Conservation (phyloP, 2,797 vertebrate genomes). For the Bucorvus abyssinicus region DNA sequence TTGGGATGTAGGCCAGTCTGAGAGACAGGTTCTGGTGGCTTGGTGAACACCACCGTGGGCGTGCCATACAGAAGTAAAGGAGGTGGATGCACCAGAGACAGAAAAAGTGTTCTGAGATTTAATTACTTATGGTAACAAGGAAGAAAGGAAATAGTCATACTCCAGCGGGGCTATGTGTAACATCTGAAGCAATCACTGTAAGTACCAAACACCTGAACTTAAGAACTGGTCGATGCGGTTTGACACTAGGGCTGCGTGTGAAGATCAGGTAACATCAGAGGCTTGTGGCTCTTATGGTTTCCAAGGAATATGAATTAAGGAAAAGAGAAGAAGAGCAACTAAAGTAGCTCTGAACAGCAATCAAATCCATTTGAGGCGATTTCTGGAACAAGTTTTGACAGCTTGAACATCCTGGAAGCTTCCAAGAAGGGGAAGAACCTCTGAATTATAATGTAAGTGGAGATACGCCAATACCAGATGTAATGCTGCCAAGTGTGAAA, state of each 20-base stretch:
- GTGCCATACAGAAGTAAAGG: not conserved
- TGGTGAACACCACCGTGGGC: not conserved
- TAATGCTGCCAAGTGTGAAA: not conserved
- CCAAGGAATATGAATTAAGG: conserved; percentile 60
- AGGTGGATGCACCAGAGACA: not conserved
- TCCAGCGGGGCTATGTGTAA: conserved; percentile 31
- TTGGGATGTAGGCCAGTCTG: conserved; percentile 16
- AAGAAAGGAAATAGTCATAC: conserved; percentile 47
- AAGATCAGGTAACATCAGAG: conserved; percentile 46
- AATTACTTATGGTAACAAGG: conserved; percentile 9
- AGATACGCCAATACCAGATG: not conserved
- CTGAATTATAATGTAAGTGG: conserved; percentile 52
- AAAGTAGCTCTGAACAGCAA: conserved; percentile 32
- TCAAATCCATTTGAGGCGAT: conserved; percentile 30
- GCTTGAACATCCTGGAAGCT: conserved; percentile 6
- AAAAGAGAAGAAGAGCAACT: conserved; percentile 37
- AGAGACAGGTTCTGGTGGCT: conserved; percentile 9
- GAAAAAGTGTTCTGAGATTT: conserved; percentile 41
- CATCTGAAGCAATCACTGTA: conserved; percentile 45
- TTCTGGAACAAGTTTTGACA: not conserved
- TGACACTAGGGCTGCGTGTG: conserved; percentile 41
- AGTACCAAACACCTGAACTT: not conserved
- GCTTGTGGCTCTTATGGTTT: conserved; percentile 66
- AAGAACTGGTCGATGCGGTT: conserved; percentile 64
- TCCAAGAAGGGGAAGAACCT: not conserved